These are phyloP conservation scores for Campoletis sonorensis DNA, from an alignment of 1,140 invertebrate genomes.

Conservation along the genomic window DNA sequence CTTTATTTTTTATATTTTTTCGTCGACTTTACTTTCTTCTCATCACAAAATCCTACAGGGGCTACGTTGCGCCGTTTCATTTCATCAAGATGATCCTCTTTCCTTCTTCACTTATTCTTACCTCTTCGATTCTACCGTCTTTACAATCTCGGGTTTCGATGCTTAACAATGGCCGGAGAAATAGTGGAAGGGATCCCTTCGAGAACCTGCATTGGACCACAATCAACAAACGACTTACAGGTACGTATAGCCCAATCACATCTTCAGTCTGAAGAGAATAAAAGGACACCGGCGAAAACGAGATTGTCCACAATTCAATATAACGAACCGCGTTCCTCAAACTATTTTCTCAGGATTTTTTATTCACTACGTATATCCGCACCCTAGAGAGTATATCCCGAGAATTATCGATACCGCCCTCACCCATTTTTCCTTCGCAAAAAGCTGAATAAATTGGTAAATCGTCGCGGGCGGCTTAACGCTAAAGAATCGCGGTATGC, in stretches of 20 bases:
- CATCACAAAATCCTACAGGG: neutral
- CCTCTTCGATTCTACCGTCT: conserved; percentile 38
- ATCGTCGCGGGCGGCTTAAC: conserved; percentile 8
- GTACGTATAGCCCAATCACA: conserved; percentile 5
- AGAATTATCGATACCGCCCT: neutral
- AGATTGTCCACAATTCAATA: neutral
- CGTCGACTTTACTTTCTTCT: conserved; percentile 24
- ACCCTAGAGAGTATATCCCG: neutral
- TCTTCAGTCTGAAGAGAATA: neutral
- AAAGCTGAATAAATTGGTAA: conserved; percentile 29
- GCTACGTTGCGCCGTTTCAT: conserved; percentile 54
- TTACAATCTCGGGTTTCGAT: conserved; percentile 44
- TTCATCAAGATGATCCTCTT: conserved; percentile 61
- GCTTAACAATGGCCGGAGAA: conserved; percentile 58
- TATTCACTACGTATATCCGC: neutral
- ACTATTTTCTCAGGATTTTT: neutral
- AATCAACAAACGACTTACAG: conserved; percentile 58
- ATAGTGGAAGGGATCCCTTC: conserved; percentile 34
- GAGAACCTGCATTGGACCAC: conserved; percentile 57
- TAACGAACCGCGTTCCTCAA: conserved; percentile 3
- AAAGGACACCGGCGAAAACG: neutral
- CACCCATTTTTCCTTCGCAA: conserved; percentile 7
- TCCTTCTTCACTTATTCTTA: conserved; percentile 29
- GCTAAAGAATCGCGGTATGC: conserved; percentile 16
- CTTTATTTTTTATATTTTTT: neutral